Evolutionary conservation across 2,113 vertebrate species (phyloP), one percentile per base, ranked within the genome.

Genomic region (Rhinolophus sinicus): DNA sequence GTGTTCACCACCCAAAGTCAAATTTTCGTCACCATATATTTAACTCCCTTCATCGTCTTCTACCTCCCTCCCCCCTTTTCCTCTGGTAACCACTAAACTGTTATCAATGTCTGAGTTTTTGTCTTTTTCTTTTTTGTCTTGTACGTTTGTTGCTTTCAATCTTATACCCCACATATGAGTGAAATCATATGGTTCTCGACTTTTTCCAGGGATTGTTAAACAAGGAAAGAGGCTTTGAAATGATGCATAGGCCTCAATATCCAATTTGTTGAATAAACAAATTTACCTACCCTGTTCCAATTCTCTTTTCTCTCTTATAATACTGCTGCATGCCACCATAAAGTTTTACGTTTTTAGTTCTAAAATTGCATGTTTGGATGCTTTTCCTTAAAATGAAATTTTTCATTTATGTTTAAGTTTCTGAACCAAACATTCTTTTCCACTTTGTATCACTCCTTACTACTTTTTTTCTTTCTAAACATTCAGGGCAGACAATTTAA

Each of bases 301-400:
- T 70, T 38, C 69, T 69, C 16, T 6, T 82, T 69, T 76, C 62
- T 67, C 24, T 64, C 47, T 84, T 44, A 52, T 10, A 58, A 6
- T 22, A 47, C 22, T 52, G 33, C 12, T 58, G 22, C 16, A 15
- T 7, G 11, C 8, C 35, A 67, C 81, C 11, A 28, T 19, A 21
- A 90, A 33, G 19, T 64, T 58, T 50, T 83, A 64, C 72, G 24
- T 28, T 73, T 95, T 92, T n/a, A 96, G 50, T 8, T 94, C 35
- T 90, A 75, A 80, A 92, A 47, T 30, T 54, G 16, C 28, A 5
- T 50, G 8, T 30, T 4, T 85, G 9, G 56, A 21, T 24, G 28
- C 26, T 88, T 96, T 95, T 96, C 35, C 28, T 88, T 78, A 90
- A 78, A 86, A 67, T 85, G 47, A 89, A 87, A 89, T 26, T 4